A percentile compares a stretch with the other conserved stretches of the same genome.
Evolutionary conservation across 92 coral and sea anemone genomes (phyloP).

Genomic region (Phenganax stokvisi): DNA sequence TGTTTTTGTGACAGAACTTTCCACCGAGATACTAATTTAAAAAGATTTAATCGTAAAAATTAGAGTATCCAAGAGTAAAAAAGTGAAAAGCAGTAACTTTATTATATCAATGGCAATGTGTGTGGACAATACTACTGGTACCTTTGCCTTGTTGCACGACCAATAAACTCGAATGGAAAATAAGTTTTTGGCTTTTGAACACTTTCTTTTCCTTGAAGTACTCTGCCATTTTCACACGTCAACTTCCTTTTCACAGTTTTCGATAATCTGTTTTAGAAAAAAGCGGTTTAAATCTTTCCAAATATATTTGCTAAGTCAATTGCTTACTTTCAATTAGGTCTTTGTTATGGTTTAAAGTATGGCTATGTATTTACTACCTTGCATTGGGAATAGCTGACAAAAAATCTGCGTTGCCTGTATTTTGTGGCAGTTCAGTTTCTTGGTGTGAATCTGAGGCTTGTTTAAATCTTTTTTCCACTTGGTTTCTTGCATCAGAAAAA

Average conservation of each 20-base stretch:
- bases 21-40: neutral
- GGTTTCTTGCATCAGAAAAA: neutral
- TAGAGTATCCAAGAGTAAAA: neutral
- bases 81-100: neutral
- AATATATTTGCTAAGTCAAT: neutral
- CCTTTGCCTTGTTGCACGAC: conserved; percentile 28
- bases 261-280: conserved; percentile 22
- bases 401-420: conserved; percentile 17
- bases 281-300: neutral
- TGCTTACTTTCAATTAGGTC: neutral
- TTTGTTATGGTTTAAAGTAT: neutral
- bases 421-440: conserved; percentile 1
- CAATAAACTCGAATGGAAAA: conserved; percentile 38
- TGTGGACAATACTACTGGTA: neutral
- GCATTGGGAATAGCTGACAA: conserved; percentile 41
- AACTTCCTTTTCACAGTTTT: conserved; percentile 36
- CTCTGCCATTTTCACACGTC: neutral
- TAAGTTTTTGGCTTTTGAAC: conserved; percentile 32
- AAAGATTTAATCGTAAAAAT: neutral
- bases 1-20: neutral
- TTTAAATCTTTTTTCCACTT: neutral
- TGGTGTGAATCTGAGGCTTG: neutral
- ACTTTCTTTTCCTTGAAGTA: neutral
- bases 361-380: conserved; percentile 9
- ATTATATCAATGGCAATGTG: neutral